A percentile compares a stretch with the other conserved stretches of the same genome.
These are phyloP conservation scores for Ceratina japonica DNA, from an alignment of 1,140 invertebrate genomes.

Conservation along the genomic window DNA sequence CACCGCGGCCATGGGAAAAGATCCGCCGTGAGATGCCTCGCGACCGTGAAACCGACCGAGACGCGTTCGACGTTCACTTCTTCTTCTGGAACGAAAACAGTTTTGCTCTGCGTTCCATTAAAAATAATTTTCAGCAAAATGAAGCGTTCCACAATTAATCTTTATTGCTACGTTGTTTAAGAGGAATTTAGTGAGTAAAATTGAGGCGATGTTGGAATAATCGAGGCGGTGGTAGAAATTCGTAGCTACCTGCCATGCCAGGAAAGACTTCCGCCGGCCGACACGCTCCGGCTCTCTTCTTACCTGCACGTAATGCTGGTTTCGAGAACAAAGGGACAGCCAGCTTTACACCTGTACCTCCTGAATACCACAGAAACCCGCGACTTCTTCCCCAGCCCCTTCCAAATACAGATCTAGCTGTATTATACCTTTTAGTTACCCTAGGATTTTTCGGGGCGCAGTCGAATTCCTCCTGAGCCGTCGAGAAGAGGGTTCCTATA, in stretches of 20 bases:
- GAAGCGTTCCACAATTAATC: background rate
- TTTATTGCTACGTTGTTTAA: no score
- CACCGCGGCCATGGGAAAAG: slow-evolving; percentile 43
- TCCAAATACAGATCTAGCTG: background rate
- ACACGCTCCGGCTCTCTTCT: slow-evolving; percentile 38
- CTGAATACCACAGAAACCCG: slow-evolving; percentile 1
- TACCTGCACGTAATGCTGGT: slow-evolving; percentile 35
- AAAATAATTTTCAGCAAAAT: background rate
- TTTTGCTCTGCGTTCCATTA: background rate
- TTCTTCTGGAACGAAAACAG: background rate
- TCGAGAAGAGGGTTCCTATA: no score
- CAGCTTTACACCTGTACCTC: slow-evolving; percentile 33
- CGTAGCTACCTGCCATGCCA: slow-evolving; percentile 43
- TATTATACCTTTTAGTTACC: background rate
- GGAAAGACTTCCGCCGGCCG: slow-evolving; percentile 44
- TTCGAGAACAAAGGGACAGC: slow-evolving; percentile 38
- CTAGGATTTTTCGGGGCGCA: no score
- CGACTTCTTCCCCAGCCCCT: background rate
- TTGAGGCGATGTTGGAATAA: no score
- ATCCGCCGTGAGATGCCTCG: slow-evolving; percentile 33
- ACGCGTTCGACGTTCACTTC: slow-evolving; percentile 19
- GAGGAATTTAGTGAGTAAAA: no score
- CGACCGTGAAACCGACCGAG: slow-evolving; percentile 31
- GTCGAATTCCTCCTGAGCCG: no score
- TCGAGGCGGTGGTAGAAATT: slow-evolving; percentile 31